Evolutionary conservation across 2,113 vertebrate species (phyloP), one percentile per base, ranked within the genome.

Genomic region (Leucopsar rothschildi): DNA sequence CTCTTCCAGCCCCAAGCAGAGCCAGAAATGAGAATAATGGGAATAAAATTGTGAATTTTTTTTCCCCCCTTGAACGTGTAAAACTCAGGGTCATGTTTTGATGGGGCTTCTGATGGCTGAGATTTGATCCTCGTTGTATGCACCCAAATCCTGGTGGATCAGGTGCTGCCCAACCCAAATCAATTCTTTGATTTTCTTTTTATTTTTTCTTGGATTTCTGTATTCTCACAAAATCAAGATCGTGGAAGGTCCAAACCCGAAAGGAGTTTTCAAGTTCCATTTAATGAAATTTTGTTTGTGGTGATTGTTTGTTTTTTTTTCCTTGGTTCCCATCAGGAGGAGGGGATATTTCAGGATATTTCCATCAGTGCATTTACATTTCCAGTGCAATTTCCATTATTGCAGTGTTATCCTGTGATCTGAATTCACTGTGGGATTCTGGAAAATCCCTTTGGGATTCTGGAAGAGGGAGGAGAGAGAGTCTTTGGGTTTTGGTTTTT

Each of bases 41-140:
- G 50, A 61, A 69, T 14, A 37, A 65, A 90, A 47, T 15, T 4
- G 11, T 31, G 11, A 29, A 37, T 53, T 12, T 45, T 45, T 37
- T 8, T 82, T 33, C 75, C 42, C 19, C 25, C 13, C 5, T 0
- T 17, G 11, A 49, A 33, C 0, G 2, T 24, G 27, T 19, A 18
- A 12, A 64, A 39, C 18, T 60, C 24, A 20, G 57, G 35, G 21
- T 29, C 15, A 0, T 1, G 1, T 47, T 84, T 79, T 47, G 39
- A 10, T 70, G 66, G 61, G 44, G 19, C 31, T 22, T 20, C 40
- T 77, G 33, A 56, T 4, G n/a, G 29, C 25, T 31, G 42, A 84
- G 59, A 11, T 16, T 22, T 6, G 10, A 29, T 55, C 20, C 39
- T 29, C 3, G 9, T 24, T 6, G 9, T 28, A 6, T 7, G 56